Evolutionary conservation across 2,113 vertebrate genomes (phyloP).

Genomic region (Fregata magnificens): DNA sequence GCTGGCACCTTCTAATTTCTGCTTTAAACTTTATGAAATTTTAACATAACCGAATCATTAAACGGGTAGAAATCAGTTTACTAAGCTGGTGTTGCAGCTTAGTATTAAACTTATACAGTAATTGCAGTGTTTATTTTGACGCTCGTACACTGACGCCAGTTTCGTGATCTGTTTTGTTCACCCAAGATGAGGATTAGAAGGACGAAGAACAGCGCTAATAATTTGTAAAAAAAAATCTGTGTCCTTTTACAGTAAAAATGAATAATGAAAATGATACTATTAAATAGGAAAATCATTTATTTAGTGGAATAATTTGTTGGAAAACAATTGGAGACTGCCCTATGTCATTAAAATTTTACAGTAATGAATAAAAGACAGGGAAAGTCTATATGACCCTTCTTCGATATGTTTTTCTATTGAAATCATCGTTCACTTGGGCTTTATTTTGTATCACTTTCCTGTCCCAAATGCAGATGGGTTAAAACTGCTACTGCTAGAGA

Average conservation of each 20-base stretch:
- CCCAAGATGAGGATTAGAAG: not conserved
- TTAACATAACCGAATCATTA: not conserved
- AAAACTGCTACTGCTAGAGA: not conserved
- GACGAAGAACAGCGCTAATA: not conserved
- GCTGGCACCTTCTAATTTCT: not conserved
- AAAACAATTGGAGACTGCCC: not conserved
- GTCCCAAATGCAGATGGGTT: not conserved
- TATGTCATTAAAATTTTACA: not conserved
- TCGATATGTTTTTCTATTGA: not conserved
- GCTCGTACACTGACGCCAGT: not conserved
- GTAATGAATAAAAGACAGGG: not conserved
- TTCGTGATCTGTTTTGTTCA: not conserved
- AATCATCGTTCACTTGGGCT: not conserved
- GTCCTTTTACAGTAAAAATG: not conserved
- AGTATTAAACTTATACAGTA: not conserved
- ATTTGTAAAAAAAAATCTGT: not conserved
- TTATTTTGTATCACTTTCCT: not conserved
- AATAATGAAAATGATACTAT: not conserved
- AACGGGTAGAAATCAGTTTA: not conserved
- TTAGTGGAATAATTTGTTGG: not conserved
- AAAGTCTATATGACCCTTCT: not conserved
- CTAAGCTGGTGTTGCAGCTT: not conserved
- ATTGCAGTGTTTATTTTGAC: not conserved
- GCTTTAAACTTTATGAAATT: not conserved
- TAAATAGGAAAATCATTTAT: not conserved